Conservation (phyloP, 1,140 invertebrate species). For the Stratiolaelaps scimitus region DNA sequence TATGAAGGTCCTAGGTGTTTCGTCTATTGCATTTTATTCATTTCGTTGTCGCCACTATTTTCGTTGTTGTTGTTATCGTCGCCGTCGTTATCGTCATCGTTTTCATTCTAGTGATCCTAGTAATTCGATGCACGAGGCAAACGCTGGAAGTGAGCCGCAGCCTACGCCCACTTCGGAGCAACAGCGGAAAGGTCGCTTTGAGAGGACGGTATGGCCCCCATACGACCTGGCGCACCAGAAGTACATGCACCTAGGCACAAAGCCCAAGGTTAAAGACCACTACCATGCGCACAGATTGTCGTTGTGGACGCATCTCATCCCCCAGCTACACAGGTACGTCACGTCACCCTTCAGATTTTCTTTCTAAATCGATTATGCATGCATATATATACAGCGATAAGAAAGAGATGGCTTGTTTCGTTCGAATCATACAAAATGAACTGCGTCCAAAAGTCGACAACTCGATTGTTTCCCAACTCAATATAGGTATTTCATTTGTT, state of each 20-base stretch:
- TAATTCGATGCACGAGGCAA: conserved; percentile 28
- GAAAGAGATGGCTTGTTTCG: too few relatives aligned
- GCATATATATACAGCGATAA: too few relatives aligned
- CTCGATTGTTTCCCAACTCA: too few relatives aligned
- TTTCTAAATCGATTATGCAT: too few relatives aligned
- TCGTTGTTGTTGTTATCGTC: not conserved
- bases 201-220: conserved; percentile 57
- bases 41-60: too few relatives aligned
- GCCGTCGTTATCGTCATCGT: conserved; percentile 38
- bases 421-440: too few relatives aligned
- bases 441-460: too few relatives aligned
- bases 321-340: conserved; percentile 48
- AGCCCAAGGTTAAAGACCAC: conserved; percentile 60
- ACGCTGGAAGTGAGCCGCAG: conserved; percentile 28
- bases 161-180: conserved; percentile 36
- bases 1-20: too few relatives aligned
- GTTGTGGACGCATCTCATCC: conserved; percentile 75
- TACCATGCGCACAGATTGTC: conserved; percentile 79
- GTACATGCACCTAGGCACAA: conserved; percentile 51
- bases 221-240: conserved; percentile 77
- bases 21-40: too few relatives aligned
- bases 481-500: too few relatives aligned
- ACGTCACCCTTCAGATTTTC: too few relatives aligned
- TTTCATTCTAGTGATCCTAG: conserved; percentile 37
- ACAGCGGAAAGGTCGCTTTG: conserved; percentile 30